Conservation (phyloP, 2,113 vertebrate genomes). For the Syngnathus typhle region DNA sequence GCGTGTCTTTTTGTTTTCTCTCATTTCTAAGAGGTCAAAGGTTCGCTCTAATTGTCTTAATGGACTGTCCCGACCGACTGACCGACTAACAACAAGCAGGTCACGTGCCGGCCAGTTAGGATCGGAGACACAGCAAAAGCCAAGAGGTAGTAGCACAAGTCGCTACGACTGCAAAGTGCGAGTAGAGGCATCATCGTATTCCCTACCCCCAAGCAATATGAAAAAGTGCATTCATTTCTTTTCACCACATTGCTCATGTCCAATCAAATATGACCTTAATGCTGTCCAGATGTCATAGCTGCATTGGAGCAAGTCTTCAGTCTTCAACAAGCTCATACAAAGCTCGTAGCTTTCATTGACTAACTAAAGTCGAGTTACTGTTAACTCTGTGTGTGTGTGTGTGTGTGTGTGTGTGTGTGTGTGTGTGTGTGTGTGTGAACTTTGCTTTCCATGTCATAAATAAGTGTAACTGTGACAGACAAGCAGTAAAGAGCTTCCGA, state of each 20-base stretch:
- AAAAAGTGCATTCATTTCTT: not conserved
- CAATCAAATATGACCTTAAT: too few species aligned
- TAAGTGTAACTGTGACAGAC: constrained; percentile 43
- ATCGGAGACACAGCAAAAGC: not conserved
- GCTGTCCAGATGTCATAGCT: not conserved
- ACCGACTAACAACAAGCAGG: constrained; percentile 4
- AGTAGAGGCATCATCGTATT: too few species aligned
- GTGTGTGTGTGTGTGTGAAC: constrained; percentile 18
- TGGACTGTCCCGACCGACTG: constrained; percentile 7
- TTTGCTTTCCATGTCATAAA: constrained; percentile 48
- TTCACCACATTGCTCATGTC: not conserved
- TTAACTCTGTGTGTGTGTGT: constrained; percentile 1
- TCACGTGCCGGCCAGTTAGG: not conserved
- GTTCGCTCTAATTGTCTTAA: constrained; percentile 7
- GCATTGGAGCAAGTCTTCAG: not conserved
- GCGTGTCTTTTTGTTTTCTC: constrained; percentile 2
- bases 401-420: not conserved
- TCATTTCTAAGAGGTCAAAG: not conserved
- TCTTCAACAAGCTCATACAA: not conserved
- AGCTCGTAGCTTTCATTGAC: not conserved
- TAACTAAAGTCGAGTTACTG: not conserved
- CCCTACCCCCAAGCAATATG: too few species aligned
- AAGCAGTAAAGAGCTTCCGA: constrained; percentile 51
- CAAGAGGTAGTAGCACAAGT: not conserved
- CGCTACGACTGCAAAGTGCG: not conserved